phyloP scores from a whole-genome alignment of 2,797 vertebrate genomes.

The Psittacula echo region DNA sequence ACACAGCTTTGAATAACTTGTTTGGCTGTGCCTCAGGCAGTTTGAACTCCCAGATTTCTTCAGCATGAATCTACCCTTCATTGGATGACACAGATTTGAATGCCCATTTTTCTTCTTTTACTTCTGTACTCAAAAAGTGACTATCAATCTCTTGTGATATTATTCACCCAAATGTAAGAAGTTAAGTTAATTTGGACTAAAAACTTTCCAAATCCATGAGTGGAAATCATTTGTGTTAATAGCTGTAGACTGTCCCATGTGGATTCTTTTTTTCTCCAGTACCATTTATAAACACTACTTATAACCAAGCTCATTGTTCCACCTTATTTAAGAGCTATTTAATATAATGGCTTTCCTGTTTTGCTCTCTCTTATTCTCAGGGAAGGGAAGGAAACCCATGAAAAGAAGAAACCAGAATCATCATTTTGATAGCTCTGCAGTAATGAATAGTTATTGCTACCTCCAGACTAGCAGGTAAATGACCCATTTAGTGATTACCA shows the following conservation, averaged over 20 bases:
- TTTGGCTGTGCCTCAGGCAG: background rate
- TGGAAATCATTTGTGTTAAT: background rate
- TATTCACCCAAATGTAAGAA: background rate
- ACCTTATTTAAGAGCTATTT: conserved; percentile 11
- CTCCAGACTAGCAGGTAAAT: conserved; percentile 9
- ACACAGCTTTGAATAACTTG: background rate
- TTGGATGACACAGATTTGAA: background rate
- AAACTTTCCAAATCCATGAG: background rate
- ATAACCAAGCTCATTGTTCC: background rate
- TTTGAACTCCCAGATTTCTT: background rate
- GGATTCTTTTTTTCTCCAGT: background rate
- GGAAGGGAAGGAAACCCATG: background rate
- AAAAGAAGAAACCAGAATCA: background rate
- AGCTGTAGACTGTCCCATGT: background rate
- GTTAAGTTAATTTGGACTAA: background rate
- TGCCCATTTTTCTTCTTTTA: background rate
- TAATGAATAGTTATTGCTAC: conserved; percentile 2
- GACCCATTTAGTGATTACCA: conserved; percentile 23
- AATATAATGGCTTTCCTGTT: background rate
- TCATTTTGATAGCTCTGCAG: background rate
- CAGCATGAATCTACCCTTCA: background rate
- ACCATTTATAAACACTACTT: background rate
- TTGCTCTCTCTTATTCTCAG: background rate
- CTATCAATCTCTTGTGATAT: background rate
- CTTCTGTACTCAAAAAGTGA: background rate